Conservation (phyloP, 2,797 vertebrate genomes). For the Champsocephalus esox region DNA sequence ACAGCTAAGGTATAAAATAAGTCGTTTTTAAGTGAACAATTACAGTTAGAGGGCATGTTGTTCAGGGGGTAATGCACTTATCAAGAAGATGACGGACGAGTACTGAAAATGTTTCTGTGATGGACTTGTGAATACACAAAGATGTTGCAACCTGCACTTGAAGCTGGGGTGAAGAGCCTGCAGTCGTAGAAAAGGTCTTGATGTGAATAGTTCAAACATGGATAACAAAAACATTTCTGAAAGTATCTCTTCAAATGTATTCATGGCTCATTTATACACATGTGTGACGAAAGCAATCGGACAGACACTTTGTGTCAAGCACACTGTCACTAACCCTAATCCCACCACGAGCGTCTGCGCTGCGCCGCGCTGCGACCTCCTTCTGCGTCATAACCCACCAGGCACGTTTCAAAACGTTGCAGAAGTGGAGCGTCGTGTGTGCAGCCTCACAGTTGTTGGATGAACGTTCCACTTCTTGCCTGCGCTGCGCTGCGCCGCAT, state of each 20-base stretch:
- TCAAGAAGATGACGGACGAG: not conserved
- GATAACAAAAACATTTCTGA: too few relatives aligned
- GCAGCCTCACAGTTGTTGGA: too few relatives aligned
- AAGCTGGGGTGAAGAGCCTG: not conserved
- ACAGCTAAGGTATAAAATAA: not conserved
- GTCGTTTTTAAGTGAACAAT: conserved; percentile 7
- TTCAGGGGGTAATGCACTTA: not conserved
- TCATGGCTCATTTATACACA: not conserved
- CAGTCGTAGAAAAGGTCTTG: not conserved
- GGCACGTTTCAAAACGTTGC: too few relatives aligned
- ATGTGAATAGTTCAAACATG: not conserved
- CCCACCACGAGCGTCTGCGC: too few relatives aligned
- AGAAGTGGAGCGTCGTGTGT: too few relatives aligned
- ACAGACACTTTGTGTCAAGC: not conserved
- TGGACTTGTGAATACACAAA: not conserved
- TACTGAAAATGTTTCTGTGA: not conserved
- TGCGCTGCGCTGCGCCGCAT: too few relatives aligned
- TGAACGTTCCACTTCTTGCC: too few relatives aligned
- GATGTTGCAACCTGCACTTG: not conserved
- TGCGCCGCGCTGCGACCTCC: too few relatives aligned
- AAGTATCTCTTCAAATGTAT: not conserved
- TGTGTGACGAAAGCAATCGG: not conserved
- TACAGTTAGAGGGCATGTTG: not conserved
- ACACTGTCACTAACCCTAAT: not conserved
- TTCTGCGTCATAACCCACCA: too few relatives aligned